Evolutionary conservation across 2,797 vertebrate genomes (phyloP).

Genomic region (Sciaenops ocellatus): DNA sequence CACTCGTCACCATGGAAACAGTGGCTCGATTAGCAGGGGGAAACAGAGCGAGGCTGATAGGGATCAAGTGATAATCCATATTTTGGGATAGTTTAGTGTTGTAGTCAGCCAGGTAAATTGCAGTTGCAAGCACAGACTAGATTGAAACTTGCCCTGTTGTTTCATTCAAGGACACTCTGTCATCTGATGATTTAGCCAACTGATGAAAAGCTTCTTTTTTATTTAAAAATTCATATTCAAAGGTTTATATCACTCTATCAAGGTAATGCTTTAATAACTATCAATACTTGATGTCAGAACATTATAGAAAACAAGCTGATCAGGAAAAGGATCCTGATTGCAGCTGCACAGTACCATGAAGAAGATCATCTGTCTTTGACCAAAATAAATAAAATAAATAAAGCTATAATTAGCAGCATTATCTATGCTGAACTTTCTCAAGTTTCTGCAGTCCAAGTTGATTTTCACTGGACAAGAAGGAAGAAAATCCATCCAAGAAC

Average conservation of each 20-base stretch:
- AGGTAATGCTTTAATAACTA: not conserved
- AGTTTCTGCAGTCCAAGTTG: not conserved
- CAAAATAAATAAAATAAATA: not conserved
- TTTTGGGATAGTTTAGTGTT: constrained; percentile 8
- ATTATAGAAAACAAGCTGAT: not conserved
- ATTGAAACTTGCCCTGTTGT: not conserved
- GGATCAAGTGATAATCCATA: constrained; percentile 13
- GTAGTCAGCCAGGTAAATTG: constrained; percentile 29
- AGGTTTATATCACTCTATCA: not conserved
- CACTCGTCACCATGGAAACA: constrained; percentile 69
- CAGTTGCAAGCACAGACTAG: not conserved
- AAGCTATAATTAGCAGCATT: not conserved
- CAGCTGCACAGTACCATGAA: not conserved
- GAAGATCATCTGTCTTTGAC: not conserved
- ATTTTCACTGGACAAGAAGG: not conserved
- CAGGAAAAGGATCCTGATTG: not conserved
- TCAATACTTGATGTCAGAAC: not conserved
- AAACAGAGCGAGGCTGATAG: constrained; percentile 39
- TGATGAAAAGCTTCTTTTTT: not conserved
- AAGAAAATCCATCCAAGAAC: not conserved
- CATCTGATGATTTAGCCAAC: not conserved
- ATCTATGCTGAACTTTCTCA: not conserved
- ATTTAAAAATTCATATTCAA: not conserved
- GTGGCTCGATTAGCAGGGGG: constrained; percentile 53
- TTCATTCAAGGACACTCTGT: constrained; percentile 17